Evolutionary conservation across 2,797 vertebrate genomes (phyloP), one percentile per base, ranked within the genome.

Genomic region (Naso thynnoides): DNA sequence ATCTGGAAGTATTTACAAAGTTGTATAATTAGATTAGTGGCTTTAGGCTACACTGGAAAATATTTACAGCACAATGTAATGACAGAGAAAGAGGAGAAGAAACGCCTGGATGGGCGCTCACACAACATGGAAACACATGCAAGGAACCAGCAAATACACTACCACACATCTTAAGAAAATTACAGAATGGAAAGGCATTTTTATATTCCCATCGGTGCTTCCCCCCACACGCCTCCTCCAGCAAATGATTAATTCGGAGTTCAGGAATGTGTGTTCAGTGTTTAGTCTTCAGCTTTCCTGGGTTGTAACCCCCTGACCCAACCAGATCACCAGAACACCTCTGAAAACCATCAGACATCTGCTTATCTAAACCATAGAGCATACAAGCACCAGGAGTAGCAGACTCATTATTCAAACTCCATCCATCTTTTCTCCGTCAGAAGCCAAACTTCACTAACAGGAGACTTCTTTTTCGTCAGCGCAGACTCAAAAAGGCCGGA

Each of bases 1-100:
- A 86, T 93, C 88, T 91, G 89, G 86, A 90, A 90, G 88, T 83
- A 86, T 90, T 91, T 88, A 89, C 71, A 83, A 86, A 66, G 77
- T 83, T 85, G 74, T 84, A 79, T 84, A 91, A 89, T 90, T 90
- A 91, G 72, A 87, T 88, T 69, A 82, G 80, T 61, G 87, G 89
- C 73, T 91, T 86, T 18, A 63, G 81, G 81, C 84, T 85, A 73
- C 83, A 86, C 78, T 84, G 90, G 90, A 93, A 93, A 87, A 88
- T 86, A 85, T 85, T 89, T 82, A 58, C 58, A 63, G 83, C 58
- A 50, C 76, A 86, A 83, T 68, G 84, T 87, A 88, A 90, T 89
- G 83, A 90, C 73, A 88, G 78, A 85, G 78, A 70, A 61, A 68
- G 78, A 74, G 42, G 73, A 81, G 72, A 65, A 69, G 82, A 44